Percentiles rank a stretch among this genome's conserved stretches.
Evolutionary conservation across 2,797 vertebrate genomes (phyloP).

Genomic region (Chanos chanos): DNA sequence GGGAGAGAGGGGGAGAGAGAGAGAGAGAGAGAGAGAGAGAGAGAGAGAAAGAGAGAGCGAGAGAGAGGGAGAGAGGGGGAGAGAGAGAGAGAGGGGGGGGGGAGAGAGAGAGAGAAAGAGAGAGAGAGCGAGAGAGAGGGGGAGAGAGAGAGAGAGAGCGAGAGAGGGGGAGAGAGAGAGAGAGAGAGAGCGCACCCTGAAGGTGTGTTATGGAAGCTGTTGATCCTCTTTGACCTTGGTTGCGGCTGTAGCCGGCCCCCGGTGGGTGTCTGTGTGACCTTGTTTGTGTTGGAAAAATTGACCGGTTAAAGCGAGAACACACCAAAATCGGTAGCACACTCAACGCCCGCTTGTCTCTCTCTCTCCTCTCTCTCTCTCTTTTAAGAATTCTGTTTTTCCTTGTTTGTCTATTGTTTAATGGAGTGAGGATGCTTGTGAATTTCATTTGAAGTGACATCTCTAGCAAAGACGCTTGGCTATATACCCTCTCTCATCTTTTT

Average conservation of each 20-base stretch:
- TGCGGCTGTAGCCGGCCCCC: conserved; percentile 63
- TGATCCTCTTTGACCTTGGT: conserved; percentile 68
- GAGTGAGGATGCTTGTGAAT: too few relatives aligned
- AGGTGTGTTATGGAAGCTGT: conserved; percentile 32
- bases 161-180: conserved; percentile 14
- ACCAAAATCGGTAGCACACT: conserved; percentile 44
- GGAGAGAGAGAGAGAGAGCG: not conserved
- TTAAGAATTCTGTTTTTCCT: too few relatives aligned
- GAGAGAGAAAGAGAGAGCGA: too few relatives aligned
- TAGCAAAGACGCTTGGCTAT: too few relatives aligned
- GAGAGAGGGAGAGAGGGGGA: conserved; percentile 41
- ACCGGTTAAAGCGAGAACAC: conserved; percentile 57
- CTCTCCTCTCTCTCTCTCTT: too few relatives aligned
- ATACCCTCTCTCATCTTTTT: too few relatives aligned
- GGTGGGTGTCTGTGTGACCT: conserved; percentile 61
- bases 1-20: not conserved
- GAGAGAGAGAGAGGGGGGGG: not conserved
- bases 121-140: not conserved
- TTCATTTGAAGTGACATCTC: too few relatives aligned
- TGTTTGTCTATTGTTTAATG: too few relatives aligned
- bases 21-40: conserved; percentile 32
- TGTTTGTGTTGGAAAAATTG: conserved; percentile 54
- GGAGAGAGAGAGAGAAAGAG: conserved; percentile 8
- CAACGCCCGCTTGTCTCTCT: not conserved
- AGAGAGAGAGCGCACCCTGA: not conserved